Percentiles rank a stretch among this genome's conserved stretches.
Conservation (phyloP, 2,797 vertebrate genomes). For the Silurus lanzhouensis region DNA sequence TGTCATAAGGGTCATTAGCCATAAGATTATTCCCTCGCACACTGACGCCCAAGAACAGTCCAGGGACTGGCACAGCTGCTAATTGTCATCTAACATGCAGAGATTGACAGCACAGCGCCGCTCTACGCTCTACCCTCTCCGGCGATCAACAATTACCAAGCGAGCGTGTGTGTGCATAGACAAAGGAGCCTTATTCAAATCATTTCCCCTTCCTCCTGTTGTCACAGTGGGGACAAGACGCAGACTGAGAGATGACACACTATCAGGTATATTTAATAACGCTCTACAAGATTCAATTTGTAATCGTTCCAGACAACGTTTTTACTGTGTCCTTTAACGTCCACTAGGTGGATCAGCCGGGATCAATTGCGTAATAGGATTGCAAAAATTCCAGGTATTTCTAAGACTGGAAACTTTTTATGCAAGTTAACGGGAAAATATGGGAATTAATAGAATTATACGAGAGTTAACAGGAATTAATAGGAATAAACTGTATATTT, state of each 20-base stretch:
- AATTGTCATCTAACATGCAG: constrained; percentile 59
- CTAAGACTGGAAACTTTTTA: too few species aligned
- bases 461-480: too few species aligned
- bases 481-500: too few species aligned
- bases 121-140: neutral
- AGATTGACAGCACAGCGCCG: constrained; percentile 51
- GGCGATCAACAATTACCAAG: too few species aligned
- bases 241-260: neutral
- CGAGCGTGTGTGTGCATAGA: neutral
- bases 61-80: constrained; percentile 30
- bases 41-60: neutral
- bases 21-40: neutral
- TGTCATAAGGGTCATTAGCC: constrained; percentile 47
- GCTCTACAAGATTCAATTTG: constrained; percentile 19
- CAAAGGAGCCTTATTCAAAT: constrained; percentile 3
- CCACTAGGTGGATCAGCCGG: neutral
- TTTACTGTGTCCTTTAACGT: neutral
- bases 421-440: too few species aligned
- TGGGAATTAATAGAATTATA: too few species aligned
- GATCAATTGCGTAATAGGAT: neutral
- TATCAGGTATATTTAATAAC: neutral
- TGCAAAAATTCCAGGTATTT: too few species aligned
- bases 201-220: constrained; percentile 1
- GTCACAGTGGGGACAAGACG: neutral
- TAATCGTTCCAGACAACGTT: neutral